A percentile compares a stretch with the other conserved stretches of the same genome.
Evolutionary conservation across 2,888 invertebrate genomes (phyloP).

Genomic region (Rhabditophanes sp.): DNA sequence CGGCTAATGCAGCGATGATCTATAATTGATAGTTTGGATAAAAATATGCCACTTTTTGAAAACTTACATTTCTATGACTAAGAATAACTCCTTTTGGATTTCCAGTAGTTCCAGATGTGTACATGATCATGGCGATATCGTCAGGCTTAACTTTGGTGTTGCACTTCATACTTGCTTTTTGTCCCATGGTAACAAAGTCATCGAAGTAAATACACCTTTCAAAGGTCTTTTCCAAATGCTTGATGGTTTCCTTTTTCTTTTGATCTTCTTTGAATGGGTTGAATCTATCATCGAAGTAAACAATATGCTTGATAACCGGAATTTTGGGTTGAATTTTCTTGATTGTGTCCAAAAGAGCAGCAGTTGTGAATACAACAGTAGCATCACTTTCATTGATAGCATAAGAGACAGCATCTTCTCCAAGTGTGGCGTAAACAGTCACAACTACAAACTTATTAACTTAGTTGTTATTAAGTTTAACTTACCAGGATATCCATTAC

Average conservation of each 20-base stretch:
- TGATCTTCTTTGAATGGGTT: slow-evolving; percentile 4
- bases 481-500: slow-evolving; percentile 68
- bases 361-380: slow-evolving; percentile 74
- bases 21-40: too few species aligned
- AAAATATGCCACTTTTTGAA: too few species aligned
- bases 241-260: slow-evolving; percentile 6
- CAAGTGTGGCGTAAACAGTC: slow-evolving; percentile 87
- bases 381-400: slow-evolving; percentile 93
- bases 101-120: slow-evolving; percentile 85
- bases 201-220: too few species aligned
- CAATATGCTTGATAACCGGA: slow-evolving; percentile 23
- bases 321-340: slow-evolving; percentile 35
- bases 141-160: slow-evolving; percentile 16
- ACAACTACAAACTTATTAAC: slow-evolving; percentile 55
- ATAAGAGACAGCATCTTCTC: slow-evolving; percentile 85
- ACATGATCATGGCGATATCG: slow-evolving; percentile 92
- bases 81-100: slow-evolving; percentile 47
- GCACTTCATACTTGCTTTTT: slow-evolving; percentile 9
- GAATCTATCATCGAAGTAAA: slow-evolving; percentile 28
- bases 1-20: slow-evolving; percentile 47
- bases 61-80: slow-evolving; percentile 47
- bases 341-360: slow-evolving; percentile 77
- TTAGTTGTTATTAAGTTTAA: slow-evolving; percentile 8
- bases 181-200: slow-evolving; percentile 21
- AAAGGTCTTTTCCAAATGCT: too few species aligned